Percentiles rank a stretch among this genome's conserved stretches.
Conservation (phyloP, 2,888 invertebrate genomes). For the Cynaeus angustus region DNA sequence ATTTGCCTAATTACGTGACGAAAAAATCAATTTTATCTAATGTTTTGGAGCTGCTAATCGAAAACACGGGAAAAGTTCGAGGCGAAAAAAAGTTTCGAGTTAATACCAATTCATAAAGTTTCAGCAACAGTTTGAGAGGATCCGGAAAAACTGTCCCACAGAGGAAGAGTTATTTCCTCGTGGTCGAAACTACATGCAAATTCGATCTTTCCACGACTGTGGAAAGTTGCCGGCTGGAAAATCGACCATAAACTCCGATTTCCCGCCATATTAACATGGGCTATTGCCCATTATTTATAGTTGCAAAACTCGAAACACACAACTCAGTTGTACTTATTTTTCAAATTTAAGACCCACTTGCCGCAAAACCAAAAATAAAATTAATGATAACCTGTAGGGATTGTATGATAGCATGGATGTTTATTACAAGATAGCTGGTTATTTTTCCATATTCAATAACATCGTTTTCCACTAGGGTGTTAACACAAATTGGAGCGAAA, state of each 20-base stretch:
- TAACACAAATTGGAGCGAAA: not conserved
- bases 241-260: constrained; percentile 12
- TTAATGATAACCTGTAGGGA: too few relatives aligned
- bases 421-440: not conserved
- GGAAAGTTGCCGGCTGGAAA: constrained; percentile 5
- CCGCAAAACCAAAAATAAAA: too few relatives aligned
- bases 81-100: constrained; percentile 30
- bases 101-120: constrained; percentile 38
- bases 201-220: not conserved
- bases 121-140: constrained; percentile 33
- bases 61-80: constrained; percentile 13
- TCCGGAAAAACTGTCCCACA: constrained; percentile 7
- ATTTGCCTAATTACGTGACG: constrained; percentile 24
- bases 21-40: not conserved
- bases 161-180: constrained; percentile 6
- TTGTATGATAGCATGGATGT: not conserved
- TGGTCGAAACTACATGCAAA: constrained; percentile 15
- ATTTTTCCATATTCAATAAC: not conserved
- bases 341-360: too few relatives aligned
- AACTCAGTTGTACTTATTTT: not conserved
- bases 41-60: not conserved
- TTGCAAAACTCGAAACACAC: not conserved
- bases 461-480: not conserved
- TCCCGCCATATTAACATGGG: constrained; percentile 1
- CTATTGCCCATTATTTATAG: constrained; percentile 1